Evolutionary conservation across 30 jellyfish, hydroid and myxozoan genomes (phyloP).

Genomic region (Catostylus mosaicus): DNA sequence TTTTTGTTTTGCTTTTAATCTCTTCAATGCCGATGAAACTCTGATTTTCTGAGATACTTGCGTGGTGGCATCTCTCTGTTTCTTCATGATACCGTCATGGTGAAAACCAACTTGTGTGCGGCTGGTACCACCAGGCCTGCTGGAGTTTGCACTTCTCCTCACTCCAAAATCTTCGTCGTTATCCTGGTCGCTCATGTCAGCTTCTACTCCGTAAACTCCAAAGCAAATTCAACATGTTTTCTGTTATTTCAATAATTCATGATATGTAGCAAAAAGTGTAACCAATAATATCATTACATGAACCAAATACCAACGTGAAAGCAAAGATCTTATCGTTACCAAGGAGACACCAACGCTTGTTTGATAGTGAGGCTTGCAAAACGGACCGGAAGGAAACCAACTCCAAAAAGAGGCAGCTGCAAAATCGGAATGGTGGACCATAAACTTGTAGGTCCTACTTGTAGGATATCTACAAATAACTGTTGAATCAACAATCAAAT

Average conservation of each 20-base stretch:
- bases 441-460: no score
- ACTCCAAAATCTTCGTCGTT: background rate
- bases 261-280: background rate
- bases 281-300: no score
- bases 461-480: no score
- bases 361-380: background rate
- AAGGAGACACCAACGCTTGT: slow-evolving; percentile 3
- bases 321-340: background rate
- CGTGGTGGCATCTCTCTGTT: slow-evolving; percentile 24
- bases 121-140: background rate
- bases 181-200: background rate
- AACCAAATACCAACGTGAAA: no score
- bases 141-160: background rate
- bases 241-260: background rate
- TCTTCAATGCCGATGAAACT: slow-evolving; percentile 33
- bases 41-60: slow-evolving; percentile 53
- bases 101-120: no score
- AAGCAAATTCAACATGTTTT: background rate
- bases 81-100: background rate
- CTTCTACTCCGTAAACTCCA: background rate
- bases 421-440: no score
- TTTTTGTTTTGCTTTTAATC: slow-evolving; percentile 39
- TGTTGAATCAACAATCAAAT: no score
- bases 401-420: no score
- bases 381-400: background rate